Base-by-base conservation (phyloP, 2,797 vertebrate species). In the Dryobates pubescens region DNA sequence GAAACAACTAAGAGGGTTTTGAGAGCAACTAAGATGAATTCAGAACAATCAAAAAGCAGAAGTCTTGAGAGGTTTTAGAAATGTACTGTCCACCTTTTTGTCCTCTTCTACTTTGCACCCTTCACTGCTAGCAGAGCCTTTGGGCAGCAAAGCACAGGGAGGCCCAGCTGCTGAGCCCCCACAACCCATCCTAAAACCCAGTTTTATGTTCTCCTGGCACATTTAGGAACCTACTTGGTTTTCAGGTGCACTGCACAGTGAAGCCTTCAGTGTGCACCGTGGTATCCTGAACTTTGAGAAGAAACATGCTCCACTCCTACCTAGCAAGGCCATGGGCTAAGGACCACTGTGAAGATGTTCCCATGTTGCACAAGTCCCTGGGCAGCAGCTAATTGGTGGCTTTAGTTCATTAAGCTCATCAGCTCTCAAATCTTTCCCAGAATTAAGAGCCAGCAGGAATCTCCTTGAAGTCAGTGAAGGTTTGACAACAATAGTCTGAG, bases 401-500 rank as follows among this genome's bases (percentile, higher is more conserved):
- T 93, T 64, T 34, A 76, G 78, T 34, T 93, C 73, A 67, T 89
- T 91, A 91, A 83, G 72, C 63, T 74, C 87, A 81, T 69, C 70
- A 69, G 45, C 67, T 91, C 62, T 54, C 63, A 78, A 72, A 92
- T 80, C 76, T 77, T 90, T 87, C 65, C 65, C 84, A 89, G 89
- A 71, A 82, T 79, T 79, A 87, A 61, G 24, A 87, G 62, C 29
- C 90, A 94, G 63, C 64, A 80, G 93, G 73, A 92, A 81, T 72
- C 79, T 65, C 89, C 87, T 91, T 93, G 85, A 91, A 93, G 82
- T 89, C 87, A 65, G 27, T 6, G 76, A 95, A 70, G 73, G 54
- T 29, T 68, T 65, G 70, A 47, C 69, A 74, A 45, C 65, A 90
- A 89, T 45, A 71, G 24, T 41, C 69, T 32, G 56, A 87, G 51